Base-by-base conservation (phyloP, 2,113 vertebrate genomes). In the Neogale vison region DNA sequence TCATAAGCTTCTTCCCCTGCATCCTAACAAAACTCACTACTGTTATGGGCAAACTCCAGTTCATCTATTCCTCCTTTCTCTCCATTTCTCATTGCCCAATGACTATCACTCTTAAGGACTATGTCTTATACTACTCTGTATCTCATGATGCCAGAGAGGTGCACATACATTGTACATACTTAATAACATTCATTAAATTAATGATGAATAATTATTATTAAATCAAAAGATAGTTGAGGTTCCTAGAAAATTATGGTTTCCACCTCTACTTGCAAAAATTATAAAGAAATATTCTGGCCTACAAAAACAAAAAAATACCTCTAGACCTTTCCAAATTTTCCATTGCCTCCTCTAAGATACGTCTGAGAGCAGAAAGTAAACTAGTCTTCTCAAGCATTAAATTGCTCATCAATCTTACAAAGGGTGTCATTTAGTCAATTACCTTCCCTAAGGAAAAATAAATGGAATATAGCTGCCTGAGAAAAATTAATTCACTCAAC, bases 371-470 rank as follows among this genome's bases (percentile, higher is more conserved):
- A 67, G 34, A 93, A 88, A 90, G 55, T 42, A 94, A 96, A 95
- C 94, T 59, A 84, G 61, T 74, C 29, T 96, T 97, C 76, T 63
- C 34, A 88, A 94, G 69, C 63, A 65, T 82, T 67, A 93, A 87
- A 95, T 24, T 85, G 57, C 42, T 97, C 72, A 85, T 88, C 81
- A 85, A 6, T 76, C 84, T 96, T 93, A 80, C 80, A 94, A 88
- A 97, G 34, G 50, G 45, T 90, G 81, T 93, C 76, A 95, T 84
- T 88, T 95, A 91, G 72, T 95, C 92, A 85, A 65, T 80, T 88
- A 76, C 42, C 34, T 95, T 88, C 69, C 88, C 85, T 85, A 93
- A 95, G 93, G 87, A 97, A 95, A 89, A 88, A 89, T 67, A 95
- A 92, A 47, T 84, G 74, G 59, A 81, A 76, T 36, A 84, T 10